Conservation (phyloP, 2,113 vertebrate species). For the Oncorhynchus tshawytscha region DNA sequence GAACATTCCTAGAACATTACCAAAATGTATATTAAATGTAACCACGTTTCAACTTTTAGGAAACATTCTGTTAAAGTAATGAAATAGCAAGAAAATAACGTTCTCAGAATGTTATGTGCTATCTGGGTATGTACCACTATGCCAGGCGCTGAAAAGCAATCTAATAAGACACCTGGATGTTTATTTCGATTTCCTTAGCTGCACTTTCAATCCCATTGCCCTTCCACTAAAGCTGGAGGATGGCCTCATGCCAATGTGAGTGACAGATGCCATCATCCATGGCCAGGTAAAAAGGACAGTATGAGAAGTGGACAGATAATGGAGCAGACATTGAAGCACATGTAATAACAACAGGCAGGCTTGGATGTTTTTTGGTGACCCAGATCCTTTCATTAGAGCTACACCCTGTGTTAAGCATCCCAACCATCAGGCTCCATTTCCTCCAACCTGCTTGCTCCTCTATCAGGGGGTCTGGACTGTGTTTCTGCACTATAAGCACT, state of each 20-base stretch:
- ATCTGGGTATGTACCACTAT: no score
- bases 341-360: conserved; percentile 10
- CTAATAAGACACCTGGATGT: no score
- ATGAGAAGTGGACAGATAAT: neutral
- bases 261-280: neutral
- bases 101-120: no score
- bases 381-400: conserved; percentile 34
- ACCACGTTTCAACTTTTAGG: no score
- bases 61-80: no score
- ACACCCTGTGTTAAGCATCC: conserved; percentile 21
- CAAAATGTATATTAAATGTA: no score
- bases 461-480: conserved; percentile 12
- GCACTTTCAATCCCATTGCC: no score
- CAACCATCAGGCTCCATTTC: conserved; percentile 28
- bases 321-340: conserved; percentile 7
- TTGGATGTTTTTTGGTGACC: conserved; percentile 33
- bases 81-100: no score
- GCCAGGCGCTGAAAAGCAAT: no score
- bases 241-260: neutral
- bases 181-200: no score
- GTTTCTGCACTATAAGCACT: conserved; percentile 36
- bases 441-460: conserved; percentile 12
- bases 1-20: no score
- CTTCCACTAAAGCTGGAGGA: no score
- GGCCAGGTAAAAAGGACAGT: neutral